These are phyloP conservation scores for Nesometra sesokonis DNA, from an alignment of 35 echinoderm and acorn worm genomes.

Conservation along the genomic window DNA sequence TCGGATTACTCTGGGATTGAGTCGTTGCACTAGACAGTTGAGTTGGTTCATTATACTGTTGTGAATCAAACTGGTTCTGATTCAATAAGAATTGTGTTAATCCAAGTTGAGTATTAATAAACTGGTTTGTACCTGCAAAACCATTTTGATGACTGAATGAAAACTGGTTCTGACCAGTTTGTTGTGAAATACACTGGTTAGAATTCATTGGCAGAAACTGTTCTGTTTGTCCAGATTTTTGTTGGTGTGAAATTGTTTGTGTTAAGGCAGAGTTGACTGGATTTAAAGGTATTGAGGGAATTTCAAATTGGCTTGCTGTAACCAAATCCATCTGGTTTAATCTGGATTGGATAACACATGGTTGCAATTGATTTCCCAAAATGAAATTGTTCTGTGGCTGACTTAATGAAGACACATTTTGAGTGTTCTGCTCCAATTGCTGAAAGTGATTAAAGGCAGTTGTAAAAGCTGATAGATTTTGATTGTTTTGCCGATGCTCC, in stretches of 20 bases:
- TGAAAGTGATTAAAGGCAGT: background rate
- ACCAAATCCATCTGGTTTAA: background rate
- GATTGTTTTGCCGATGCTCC: background rate
- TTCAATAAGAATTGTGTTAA: background rate
- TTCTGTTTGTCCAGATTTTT: background rate
- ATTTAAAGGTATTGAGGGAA: background rate
- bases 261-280: background rate
- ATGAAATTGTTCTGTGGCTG: background rate
- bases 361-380: background rate
- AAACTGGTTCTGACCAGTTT: background rate
- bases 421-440: background rate
- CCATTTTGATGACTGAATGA: background rate
- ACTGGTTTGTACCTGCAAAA: background rate
- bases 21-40: background rate
- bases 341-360: background rate
- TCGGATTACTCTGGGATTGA: background rate
- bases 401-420: background rate
- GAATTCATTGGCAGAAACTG: background rate
- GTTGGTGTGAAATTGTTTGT: background rate
- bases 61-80: background rate
- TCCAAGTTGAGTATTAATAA: background rate
- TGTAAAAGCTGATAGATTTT: background rate
- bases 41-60: background rate
- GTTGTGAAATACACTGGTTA: background rate
- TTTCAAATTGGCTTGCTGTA: background rate